Base-by-base conservation (phyloP, 2,113 vertebrate genomes). In the Monopterus albus region DNA sequence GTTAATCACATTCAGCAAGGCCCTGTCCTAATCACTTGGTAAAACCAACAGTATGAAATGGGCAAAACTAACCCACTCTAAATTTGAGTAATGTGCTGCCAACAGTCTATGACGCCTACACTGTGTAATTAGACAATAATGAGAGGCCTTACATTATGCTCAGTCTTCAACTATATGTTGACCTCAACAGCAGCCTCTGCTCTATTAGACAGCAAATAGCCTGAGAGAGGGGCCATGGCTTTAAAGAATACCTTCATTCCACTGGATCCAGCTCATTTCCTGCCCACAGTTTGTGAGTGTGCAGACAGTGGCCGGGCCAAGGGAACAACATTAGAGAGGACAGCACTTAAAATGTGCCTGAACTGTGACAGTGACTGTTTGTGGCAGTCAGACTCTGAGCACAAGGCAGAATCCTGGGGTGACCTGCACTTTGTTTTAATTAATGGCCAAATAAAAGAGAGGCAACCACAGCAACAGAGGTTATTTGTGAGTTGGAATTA, bases 111-210 rank as follows among this genome's bases (percentile, higher is more conserved):
- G 85, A 93, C 92, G 89, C 91, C 86, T 91, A 91, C 93, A 89
- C 73, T 83, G 92, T 92, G 64, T 91, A 94, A 94, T 95, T 92
- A 95, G 91, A 92, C 85, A 91, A 87, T 93, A 93, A 94, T 91
- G 92, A 94, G 83, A 87, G 83, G 65, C 63, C 60, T 75, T 88
- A 85, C 89, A 91, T 89, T 91, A 88, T 84, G 89, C 83, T 89
- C 87, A 87, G 83, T 90, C 90, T 92, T 86, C 85, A 80, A 91
- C 84, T 92, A 88, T 87, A 89, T 88, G 89, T 91, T 94, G 93
- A 95, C 88, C 91, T 94, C 89, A 93, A 85, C 84, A 92, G 90
- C 88, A 93, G 91, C 87, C 92, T 94, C 70, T 92, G 88, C 88
- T 92, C 90, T 81, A 85, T 91, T 94, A 92, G 80, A 92, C 90